Conservation (phyloP, 2,797 vertebrate species). For the Euphonia xanthogaster region DNA sequence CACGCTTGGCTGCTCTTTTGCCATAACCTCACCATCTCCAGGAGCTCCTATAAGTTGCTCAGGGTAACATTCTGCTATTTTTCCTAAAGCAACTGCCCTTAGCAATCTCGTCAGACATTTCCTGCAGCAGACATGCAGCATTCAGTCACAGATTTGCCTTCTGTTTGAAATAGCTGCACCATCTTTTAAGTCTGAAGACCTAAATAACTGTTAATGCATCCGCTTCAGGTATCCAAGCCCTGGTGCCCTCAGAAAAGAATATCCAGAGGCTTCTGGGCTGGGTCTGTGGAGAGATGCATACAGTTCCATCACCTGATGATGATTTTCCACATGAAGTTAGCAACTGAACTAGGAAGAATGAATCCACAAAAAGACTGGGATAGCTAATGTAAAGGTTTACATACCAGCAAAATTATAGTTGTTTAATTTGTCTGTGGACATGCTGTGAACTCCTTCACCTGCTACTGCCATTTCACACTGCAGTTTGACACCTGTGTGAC, state of each 20-base stretch:
- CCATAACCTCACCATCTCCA: background rate
- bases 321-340: background rate
- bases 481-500: background rate
- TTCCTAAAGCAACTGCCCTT: background rate
- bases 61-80: background rate
- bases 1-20: background rate
- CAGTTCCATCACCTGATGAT: background rate
- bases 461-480: background rate
- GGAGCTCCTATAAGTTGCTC: background rate
- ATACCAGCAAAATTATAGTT: background rate
- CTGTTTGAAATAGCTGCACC: background rate
- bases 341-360: background rate
- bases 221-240: background rate
- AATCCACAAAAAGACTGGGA: background rate
- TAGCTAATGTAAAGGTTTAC: background rate
- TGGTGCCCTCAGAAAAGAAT: background rate
- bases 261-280: background rate
- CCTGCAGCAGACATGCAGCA: background rate
- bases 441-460: background rate
- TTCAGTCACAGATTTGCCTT: background rate
- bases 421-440: background rate
- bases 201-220: background rate
- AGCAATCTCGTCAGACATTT: background rate
- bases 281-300: background rate
- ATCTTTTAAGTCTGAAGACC: background rate